Evolutionary conservation across 2,113 vertebrate species (phyloP), one percentile per base, ranked within the genome.

Genomic region (Bothrops jararaca): DNA sequence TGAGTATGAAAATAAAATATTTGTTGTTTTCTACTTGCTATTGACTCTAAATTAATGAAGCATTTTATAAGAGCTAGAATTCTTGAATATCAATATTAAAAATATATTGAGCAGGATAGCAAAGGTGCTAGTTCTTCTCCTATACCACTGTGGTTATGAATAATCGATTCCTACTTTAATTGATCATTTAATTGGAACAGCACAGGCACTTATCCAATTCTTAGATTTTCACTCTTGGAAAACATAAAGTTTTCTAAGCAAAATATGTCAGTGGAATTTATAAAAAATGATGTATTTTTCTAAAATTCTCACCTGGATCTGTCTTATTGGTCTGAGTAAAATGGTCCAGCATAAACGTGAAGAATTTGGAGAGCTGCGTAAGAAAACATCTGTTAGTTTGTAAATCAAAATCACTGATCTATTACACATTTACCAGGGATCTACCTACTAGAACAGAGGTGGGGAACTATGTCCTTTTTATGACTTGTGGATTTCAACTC

Each of bases 291-390:
- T 57, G 15, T 89, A 34, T 69, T 92, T 80, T 74, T 53, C 29
- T 24, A 34, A 48, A 91, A 91, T 93, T 9, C 96, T 98, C 95
- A 99, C 99, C 98, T 98, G 98, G 94, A 29, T 98, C 97, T 12
- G 96, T 97, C 89, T 97, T 97, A 92, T 92, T 97, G 29, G 97
- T 93, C 48, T 97, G 97, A 91, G 97, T 96, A 95, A 98, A 98
- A 96, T 98, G 98, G 96, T 99, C 98, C 96, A 99, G 95, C 99
- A 99, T 98, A 95, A 99, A 99, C 23, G 97, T 98, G 95, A 99
- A 99, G 96, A 99, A 99, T 94, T 97, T 98, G 88, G 98, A 99
- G 22, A 99, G 98, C 99, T 99, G 96, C 88, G 52, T 22, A 97
- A 56, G 22, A 95, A 95, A 95, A 95, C 39, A 93, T 0, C 56